Conservation (phyloP, 2,797 vertebrate species). For the Kryptopterus vitreolus region DNA sequence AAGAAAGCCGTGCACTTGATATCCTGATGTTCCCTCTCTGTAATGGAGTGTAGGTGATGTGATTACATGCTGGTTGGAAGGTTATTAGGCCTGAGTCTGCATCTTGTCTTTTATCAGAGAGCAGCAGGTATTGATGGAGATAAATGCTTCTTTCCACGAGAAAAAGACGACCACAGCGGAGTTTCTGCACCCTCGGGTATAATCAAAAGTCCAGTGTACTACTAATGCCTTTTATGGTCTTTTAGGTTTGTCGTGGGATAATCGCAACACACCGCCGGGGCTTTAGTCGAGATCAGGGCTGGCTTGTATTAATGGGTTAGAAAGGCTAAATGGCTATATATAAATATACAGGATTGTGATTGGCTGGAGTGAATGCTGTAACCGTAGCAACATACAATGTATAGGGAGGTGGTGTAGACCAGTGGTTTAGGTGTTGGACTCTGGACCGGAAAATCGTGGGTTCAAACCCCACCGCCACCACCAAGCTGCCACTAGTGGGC, state of each 20-base stretch:
- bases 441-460: too few species aligned
- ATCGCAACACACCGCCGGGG: neutral
- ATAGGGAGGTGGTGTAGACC: too few species aligned
- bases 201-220: slow-evolving; percentile 69
- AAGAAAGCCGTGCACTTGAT: slow-evolving; percentile 72
- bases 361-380: too few species aligned
- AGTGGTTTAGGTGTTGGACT: too few species aligned
- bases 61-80: slow-evolving; percentile 56
- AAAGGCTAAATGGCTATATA: too few species aligned
- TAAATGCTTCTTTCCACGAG: slow-evolving; percentile 53
- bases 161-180: slow-evolving; percentile 36
- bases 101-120: slow-evolving; percentile 57
- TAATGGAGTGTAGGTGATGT: slow-evolving; percentile 56
- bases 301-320: neutral
- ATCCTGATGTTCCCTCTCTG: slow-evolving; percentile 60
- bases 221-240: slow-evolving; percentile 55
- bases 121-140: slow-evolving; percentile 62
- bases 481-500: too few species aligned
- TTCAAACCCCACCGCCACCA: too few species aligned
- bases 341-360: too few species aligned
- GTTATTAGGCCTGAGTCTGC: slow-evolving; percentile 56
- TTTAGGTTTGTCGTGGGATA: neutral
- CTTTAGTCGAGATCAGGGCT: neutral
- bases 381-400: too few species aligned
- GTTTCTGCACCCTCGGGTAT: slow-evolving; percentile 55